Evolutionary conservation across 2,888 invertebrate species (phyloP).

Genomic region (Strigamia maritima): DNA sequence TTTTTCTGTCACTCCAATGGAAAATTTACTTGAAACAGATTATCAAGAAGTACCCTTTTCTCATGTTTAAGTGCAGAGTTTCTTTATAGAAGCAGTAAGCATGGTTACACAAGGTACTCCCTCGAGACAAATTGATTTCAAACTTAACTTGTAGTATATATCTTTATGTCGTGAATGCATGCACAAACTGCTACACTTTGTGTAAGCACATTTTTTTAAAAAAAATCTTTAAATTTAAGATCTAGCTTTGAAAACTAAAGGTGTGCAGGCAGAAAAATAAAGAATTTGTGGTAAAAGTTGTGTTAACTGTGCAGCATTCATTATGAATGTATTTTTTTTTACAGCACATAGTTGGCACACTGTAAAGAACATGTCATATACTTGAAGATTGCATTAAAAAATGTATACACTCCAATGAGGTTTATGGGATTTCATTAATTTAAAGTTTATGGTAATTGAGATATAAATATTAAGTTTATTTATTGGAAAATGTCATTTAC

Average conservation of each 20-base stretch:
- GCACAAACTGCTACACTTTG: background rate
- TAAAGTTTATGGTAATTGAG: constrained; percentile 70
- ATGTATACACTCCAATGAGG: constrained; percentile 48
- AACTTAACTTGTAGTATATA: background rate
- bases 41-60: background rate
- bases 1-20: background rate
- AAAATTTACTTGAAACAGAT: background rate
- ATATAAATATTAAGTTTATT: no score
- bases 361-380: background rate
- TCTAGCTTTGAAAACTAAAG: no score
- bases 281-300: no score
- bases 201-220: no score
- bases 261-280: no score
- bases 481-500: no score
- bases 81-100: background rate
- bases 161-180: background rate
- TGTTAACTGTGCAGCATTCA: no score
- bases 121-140: background rate
- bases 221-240: no score
- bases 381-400: background rate
- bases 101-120: background rate
- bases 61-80: background rate
- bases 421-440: constrained; percentile 70
- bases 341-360: constrained; percentile 48
- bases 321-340: constrained; percentile 54